Conservation (phyloP, 2,888 invertebrate species). For the Cheilosia impressa region DNA sequence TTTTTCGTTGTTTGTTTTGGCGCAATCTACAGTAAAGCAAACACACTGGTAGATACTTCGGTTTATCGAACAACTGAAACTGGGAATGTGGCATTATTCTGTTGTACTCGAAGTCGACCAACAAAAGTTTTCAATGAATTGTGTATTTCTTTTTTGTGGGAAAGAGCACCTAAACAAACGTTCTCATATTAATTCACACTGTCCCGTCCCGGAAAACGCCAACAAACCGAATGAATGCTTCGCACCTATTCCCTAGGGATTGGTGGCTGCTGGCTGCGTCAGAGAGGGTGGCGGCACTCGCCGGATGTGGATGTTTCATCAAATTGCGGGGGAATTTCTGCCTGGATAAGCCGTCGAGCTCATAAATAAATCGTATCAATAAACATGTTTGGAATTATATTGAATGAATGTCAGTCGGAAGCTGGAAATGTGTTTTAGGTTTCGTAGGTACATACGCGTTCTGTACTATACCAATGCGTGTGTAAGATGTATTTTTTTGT, state of each 20-base stretch:
- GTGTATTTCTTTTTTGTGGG: constrained; percentile 20
- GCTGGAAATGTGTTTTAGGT: constrained; percentile 53
- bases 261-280: constrained; percentile 10
- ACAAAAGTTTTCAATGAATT: constrained; percentile 63
- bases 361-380: constrained; percentile 74
- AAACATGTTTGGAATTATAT: constrained; percentile 66
- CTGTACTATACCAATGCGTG: not conserved
- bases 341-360: constrained; percentile 59
- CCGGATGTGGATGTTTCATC: constrained; percentile 40
- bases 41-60: constrained; percentile 10
- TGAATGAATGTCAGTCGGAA: constrained; percentile 61
- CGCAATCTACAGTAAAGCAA: constrained; percentile 10
- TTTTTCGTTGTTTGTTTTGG: constrained; percentile 1
- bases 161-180: constrained; percentile 51
- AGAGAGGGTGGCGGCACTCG: constrained; percentile 23
- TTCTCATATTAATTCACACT: constrained; percentile 54
- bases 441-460: not conserved
- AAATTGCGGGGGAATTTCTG: constrained; percentile 41
- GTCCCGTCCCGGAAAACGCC: constrained; percentile 51
- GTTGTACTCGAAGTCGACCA: constrained; percentile 37
- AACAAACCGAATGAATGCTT: constrained; percentile 55
- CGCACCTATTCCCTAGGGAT: constrained; percentile 40
- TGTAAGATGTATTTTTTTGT: constrained; percentile 13
- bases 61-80: constrained; percentile 14
- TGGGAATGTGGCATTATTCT: constrained; percentile 8